Percentiles rank a stretch among this genome's conserved stretches.
Evolutionary conservation across 2,888 invertebrate genomes (phyloP).

Genomic region (Dasysyrphus albostriatus): DNA sequence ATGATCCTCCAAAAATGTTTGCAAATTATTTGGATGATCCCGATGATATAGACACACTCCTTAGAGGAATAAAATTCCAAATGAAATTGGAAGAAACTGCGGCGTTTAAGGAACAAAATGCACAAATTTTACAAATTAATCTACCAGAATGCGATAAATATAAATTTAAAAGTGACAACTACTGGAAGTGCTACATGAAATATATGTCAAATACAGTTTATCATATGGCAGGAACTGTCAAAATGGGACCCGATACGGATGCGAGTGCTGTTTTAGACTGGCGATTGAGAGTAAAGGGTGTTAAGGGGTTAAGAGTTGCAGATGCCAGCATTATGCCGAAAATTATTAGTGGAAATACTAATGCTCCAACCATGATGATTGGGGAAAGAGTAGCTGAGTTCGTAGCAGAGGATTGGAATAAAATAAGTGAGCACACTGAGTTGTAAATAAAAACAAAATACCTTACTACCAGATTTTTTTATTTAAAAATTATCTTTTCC

Average conservation of each 20-base stretch:
- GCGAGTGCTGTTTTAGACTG: constrained; percentile 88
- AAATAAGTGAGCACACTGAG: background rate
- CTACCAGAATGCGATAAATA: constrained; percentile 79
- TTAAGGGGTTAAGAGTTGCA: constrained; percentile 87
- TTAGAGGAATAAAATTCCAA: constrained; percentile 81
- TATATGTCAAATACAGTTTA: constrained; percentile 88
- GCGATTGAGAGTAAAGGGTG: constrained; percentile 87
- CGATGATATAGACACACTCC: constrained; percentile 82
- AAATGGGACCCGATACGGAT: constrained; percentile 88
- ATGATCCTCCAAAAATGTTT: constrained; percentile 85
- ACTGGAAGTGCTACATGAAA: constrained; percentile 88
- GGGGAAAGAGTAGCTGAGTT: constrained; percentile 91
- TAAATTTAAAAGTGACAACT: constrained; percentile 81
- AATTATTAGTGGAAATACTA: constrained; percentile 91
- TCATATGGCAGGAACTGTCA: constrained; percentile 88
- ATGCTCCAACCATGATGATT: constrained; percentile 94
- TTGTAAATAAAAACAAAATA: background rate
- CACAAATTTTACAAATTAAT: constrained; percentile 78
- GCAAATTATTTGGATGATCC: constrained; percentile 85
- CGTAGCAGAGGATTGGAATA: constrained; percentile 79
- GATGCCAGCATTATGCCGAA: constrained; percentile 92
- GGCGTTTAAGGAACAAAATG: constrained; percentile 82
- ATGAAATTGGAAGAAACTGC: constrained; percentile 82
- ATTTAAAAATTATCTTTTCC: no score
- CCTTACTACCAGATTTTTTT: no score